Evolutionary conservation across 2,797 vertebrate genomes (phyloP).

Genomic region (Lepilemur septentrionalis): DNA sequence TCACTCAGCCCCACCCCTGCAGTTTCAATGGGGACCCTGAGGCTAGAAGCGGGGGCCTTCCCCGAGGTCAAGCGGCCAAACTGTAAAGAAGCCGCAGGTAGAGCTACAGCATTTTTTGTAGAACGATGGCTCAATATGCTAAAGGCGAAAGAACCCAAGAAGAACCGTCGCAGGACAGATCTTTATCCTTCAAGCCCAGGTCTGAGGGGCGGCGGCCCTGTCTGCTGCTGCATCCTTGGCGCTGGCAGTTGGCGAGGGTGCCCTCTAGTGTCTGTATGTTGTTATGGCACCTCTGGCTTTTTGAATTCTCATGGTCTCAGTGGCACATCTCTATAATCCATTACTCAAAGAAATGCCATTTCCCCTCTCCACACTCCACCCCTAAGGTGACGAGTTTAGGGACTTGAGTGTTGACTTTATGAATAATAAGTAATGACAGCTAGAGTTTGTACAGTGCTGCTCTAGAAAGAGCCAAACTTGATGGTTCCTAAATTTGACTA

Average conservation of each 20-base stretch:
- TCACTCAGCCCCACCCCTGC: background rate
- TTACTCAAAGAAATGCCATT: background rate
- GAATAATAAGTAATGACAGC: background rate
- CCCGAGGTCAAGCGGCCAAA: background rate
- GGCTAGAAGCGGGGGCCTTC: background rate
- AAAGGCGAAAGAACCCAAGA: background rate
- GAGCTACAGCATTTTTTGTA: background rate
- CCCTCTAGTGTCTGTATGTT: constrained; percentile 42
- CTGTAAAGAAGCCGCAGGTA: background rate
- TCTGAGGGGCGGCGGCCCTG: background rate
- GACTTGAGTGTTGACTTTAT: background rate
- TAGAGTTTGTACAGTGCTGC: background rate
- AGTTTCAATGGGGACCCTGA: background rate
- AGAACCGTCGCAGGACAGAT: background rate
- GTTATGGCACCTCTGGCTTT: background rate
- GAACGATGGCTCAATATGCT: background rate
- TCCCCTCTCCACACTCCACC: too few species aligned
- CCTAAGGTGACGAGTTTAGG: background rate
- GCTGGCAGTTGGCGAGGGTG: background rate
- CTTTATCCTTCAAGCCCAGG: background rate
- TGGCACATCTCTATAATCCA: background rate
- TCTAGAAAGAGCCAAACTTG: background rate
- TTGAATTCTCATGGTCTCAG: background rate
- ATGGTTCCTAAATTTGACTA: background rate
- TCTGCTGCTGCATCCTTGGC: background rate